These are phyloP conservation scores for Serripes groenlandicus DNA, from an alignment of 2,888 invertebrate genomes.

Conservation along the genomic window DNA sequence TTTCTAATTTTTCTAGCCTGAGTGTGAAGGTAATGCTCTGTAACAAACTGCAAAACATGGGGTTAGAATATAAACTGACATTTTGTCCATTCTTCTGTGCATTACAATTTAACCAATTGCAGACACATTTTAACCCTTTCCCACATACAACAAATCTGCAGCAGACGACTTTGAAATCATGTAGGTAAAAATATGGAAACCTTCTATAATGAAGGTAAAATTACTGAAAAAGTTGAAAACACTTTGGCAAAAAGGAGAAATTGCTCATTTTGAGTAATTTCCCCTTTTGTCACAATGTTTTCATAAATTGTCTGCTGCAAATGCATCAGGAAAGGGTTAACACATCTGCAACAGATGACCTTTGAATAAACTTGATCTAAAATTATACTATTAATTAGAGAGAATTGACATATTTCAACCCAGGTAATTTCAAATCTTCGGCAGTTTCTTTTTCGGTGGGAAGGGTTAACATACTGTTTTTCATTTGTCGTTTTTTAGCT, in stretches of 20 bases:
- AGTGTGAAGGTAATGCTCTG: slow-evolving; percentile 73
- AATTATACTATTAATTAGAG: too few relatives aligned
- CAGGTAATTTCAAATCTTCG: too few relatives aligned
- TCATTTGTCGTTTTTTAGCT: too few relatives aligned
- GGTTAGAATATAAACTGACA: not conserved
- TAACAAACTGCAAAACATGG: not conserved
- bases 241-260: not conserved
- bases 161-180: not conserved
- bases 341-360: too few relatives aligned
- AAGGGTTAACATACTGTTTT: too few relatives aligned
- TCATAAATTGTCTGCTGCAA: not conserved
- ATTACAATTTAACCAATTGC: not conserved
- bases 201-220: not conserved
- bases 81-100: not conserved
- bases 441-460: too few relatives aligned
- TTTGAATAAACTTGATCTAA: too few relatives aligned
- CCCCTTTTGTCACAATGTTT: slow-evolving; percentile 1
- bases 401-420: too few relatives aligned
- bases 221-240: not conserved
- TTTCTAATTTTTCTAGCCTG: slow-evolving; percentile 75
- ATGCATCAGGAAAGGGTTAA: too few relatives aligned
- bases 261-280: not conserved
- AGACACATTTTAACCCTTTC: not conserved
- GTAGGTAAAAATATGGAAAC: not conserved
- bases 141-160: not conserved